These are phyloP conservation scores for Cinclus mexicanus DNA, from an alignment of 2,113 vertebrate species.

Conservation along the genomic window DNA sequence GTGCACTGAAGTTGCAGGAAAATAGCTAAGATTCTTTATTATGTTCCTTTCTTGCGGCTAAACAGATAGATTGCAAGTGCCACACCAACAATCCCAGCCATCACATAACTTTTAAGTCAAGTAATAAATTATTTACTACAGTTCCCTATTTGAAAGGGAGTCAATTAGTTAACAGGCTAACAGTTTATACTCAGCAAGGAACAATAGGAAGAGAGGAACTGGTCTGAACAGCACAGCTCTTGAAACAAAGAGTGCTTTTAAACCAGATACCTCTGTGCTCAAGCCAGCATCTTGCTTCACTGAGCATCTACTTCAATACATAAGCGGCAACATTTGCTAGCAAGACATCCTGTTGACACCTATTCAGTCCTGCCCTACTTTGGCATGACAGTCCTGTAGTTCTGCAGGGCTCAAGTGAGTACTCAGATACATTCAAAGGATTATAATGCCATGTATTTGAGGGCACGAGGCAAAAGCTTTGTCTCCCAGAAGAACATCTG, in stretches of 20 bases:
- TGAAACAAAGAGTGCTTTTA: background rate
- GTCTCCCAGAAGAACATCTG: background rate
- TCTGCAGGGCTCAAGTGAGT: background rate
- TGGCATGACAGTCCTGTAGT: background rate
- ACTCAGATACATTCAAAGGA: background rate
- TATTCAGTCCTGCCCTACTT: background rate
- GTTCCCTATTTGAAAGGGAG: background rate
- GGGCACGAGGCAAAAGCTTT: background rate
- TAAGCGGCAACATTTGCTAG: background rate
- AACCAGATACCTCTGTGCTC: background rate
- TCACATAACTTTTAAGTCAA: background rate
- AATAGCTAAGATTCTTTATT: background rate
- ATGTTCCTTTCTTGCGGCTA: background rate
- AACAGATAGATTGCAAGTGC: background rate
- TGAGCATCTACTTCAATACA: background rate
- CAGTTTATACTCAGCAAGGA: slow-evolving; percentile 16
- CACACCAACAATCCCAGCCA: background rate
- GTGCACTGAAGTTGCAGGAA: background rate
- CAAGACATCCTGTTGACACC: slow-evolving; percentile 4
- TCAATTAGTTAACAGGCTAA: background rate
- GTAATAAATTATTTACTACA: background rate
- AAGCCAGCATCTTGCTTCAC: background rate
- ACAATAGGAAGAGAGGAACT: background rate
- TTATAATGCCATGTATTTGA: background rate
- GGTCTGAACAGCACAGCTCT: background rate